Percentiles rank a stretch among this genome's conserved stretches.
Conservation (phyloP, 2,113 vertebrate species). For the Sturnira hondurensis region DNA sequence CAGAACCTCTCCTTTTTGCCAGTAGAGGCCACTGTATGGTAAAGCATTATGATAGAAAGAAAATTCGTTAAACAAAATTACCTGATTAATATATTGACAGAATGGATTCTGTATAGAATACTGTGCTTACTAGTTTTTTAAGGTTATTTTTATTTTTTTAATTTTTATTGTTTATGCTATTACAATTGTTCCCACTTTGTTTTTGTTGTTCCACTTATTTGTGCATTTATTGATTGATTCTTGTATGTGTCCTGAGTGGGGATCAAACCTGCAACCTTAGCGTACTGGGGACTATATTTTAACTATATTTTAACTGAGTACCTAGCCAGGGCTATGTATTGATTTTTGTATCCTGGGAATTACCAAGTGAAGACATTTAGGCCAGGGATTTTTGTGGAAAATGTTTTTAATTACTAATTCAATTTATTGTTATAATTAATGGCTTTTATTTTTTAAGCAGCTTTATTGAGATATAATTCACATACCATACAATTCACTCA, state of each 20-base stretch:
- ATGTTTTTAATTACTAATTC: neutral
- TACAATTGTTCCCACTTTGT: no score
- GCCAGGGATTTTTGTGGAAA: neutral
- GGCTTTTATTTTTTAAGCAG: neutral
- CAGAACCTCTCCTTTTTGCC: conserved; percentile 35
- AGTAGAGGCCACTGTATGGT: conserved; percentile 45
- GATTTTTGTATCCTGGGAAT: neutral
- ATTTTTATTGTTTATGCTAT: neutral
- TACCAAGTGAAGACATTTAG: neutral
- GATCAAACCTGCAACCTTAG: no score
- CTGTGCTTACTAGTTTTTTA: neutral
- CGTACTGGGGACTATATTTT: no score
- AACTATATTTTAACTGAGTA: no score
- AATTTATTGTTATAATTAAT: neutral
- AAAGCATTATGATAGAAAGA: neutral
- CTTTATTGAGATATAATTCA: conserved; percentile 14
- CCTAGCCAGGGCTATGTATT: neutral
- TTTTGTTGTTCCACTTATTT: no score
- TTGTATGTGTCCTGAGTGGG: no score
- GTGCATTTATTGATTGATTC: no score
- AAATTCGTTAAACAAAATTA: neutral
- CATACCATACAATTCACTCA: neutral
- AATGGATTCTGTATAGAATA: neutral
- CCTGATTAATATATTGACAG: neutral
- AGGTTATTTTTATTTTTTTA: neutral